Conservation (phyloP, 2,888 invertebrate genomes). For the Drosophila merina region DNA sequence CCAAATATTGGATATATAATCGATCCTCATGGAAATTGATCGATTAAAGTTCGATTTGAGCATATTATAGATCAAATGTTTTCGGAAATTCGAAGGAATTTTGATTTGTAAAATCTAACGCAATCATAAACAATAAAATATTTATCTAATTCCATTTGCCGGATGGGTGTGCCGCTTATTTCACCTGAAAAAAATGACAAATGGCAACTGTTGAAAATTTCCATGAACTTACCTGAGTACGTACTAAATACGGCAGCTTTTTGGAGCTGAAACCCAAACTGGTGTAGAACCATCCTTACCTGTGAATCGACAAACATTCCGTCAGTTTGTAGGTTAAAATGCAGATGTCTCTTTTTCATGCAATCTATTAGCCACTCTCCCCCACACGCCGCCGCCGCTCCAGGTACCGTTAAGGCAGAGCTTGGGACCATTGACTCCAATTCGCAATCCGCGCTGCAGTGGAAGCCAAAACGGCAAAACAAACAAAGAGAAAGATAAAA, state of each 20-base stretch:
- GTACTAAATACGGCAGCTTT: constrained; percentile 1
- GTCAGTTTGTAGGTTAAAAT: background rate
- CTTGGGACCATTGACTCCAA: constrained; percentile 47
- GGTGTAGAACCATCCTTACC: background rate
- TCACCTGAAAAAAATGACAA: background rate
- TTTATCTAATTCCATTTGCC: too few species aligned
- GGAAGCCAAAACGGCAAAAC: constrained; percentile 9
- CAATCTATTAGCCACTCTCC: constrained; percentile 52
- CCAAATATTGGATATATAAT: too few species aligned
- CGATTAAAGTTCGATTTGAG: too few species aligned
- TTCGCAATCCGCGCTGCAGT: constrained; percentile 42
- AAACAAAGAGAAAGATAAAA: constrained; percentile 1
- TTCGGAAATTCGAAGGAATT: too few species aligned
- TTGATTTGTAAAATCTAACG: too few species aligned
- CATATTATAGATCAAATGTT: too few species aligned
- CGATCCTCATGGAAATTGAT: too few species aligned
- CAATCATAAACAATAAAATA: too few species aligned
- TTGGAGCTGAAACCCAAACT: constrained; percentile 1
- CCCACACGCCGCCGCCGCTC: constrained; percentile 29
- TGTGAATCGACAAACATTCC: constrained; percentile 17
- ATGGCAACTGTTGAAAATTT: too few species aligned
- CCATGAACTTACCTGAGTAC: too few species aligned
- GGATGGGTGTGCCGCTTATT: background rate
- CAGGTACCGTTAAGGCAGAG: constrained; percentile 47
- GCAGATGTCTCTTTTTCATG: constrained; percentile 20